Conservation (phyloP, 2,888 invertebrate species). For the Cylindroiulus punctatus region DNA sequence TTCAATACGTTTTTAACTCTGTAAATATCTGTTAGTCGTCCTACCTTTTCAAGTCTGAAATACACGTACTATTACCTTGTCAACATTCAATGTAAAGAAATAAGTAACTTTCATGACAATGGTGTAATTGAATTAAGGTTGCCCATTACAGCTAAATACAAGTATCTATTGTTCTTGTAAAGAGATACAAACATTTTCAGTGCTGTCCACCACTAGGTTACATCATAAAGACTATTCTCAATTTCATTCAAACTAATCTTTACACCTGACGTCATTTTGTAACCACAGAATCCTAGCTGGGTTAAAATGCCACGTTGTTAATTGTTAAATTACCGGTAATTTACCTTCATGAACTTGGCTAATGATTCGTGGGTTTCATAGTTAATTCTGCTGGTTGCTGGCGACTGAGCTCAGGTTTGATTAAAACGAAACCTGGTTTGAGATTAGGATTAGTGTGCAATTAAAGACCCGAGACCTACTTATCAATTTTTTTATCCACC, state of each 20-base stretch:
- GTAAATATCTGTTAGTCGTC: no score
- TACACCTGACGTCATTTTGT: neutral
- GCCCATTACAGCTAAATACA: neutral
- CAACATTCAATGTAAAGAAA: no score
- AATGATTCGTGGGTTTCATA: neutral
- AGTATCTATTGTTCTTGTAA: neutral
- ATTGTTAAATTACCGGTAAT: slow-evolving; percentile 12
- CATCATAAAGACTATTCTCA: neutral
- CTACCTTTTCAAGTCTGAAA: no score
- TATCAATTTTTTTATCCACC: slow-evolving; percentile 10
- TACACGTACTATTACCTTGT: no score
- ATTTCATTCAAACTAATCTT: neutral
- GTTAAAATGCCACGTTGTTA: neutral
- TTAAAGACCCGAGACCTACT: slow-evolving; percentile 18
- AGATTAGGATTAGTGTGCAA: slow-evolving; percentile 30
- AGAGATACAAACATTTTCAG: neutral
- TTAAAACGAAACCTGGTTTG: slow-evolving; percentile 10
- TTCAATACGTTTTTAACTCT: no score
- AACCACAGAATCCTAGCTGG: neutral
- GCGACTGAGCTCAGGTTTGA: neutral
- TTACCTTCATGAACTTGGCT: neutral
- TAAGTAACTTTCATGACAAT: neutral
- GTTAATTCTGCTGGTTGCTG: neutral
- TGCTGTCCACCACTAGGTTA: neutral
- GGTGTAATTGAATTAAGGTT: neutral